Evolutionary conservation across 2,888 invertebrate species (phyloP), one percentile per base, ranked within the genome.

Genomic region (Andrena bicolor): DNA sequence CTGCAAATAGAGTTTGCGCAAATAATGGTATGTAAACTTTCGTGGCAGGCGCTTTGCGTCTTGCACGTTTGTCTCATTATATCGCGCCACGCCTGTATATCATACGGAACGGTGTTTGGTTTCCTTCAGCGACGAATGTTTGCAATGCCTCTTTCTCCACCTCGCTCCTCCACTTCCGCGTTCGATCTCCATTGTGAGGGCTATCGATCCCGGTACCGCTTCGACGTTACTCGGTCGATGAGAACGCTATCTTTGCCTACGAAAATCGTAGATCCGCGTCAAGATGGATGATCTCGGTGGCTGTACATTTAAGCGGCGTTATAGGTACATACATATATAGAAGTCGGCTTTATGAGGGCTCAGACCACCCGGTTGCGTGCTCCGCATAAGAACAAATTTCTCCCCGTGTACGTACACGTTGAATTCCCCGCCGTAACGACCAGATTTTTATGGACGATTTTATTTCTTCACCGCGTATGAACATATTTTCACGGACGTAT

Each of bases 231-330:
- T 61, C 53, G 56, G 6, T 41, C 13, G 48, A 48, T 63, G 69
- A 69, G 68, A 66, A 71, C n/a, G 58, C 26, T n/a, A 49, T 26
- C 49, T 76, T 61, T 41, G 35, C 51, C 41, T 49, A 68, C 30
- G 70, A 70, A 82, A 69, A 84, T 86, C 76, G 80, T 56, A 35
- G 51, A 76, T 82, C 64, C 60, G 51, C 49, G n/a, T 32, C 60
- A 79, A 75, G 82, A 83, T 80, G 78, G 88, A 88, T 84, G 89
- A 88, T 84, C 81, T 78, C 60, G 82, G 79, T 79, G 81, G 76
- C 83, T 86, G 80, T 83, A 85, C 89, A 84, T 85, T 88, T 86
- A 85, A 89, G 83, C 80, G 83, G 83, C 75, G 83, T 82, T 79
- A 82, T 41, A 41, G 41, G 41, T 41, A 41, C 41, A 16, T 41